Evolutionary conservation across 2,797 vertebrate genomes (phyloP).

Genomic region (Malurus splendens): DNA sequence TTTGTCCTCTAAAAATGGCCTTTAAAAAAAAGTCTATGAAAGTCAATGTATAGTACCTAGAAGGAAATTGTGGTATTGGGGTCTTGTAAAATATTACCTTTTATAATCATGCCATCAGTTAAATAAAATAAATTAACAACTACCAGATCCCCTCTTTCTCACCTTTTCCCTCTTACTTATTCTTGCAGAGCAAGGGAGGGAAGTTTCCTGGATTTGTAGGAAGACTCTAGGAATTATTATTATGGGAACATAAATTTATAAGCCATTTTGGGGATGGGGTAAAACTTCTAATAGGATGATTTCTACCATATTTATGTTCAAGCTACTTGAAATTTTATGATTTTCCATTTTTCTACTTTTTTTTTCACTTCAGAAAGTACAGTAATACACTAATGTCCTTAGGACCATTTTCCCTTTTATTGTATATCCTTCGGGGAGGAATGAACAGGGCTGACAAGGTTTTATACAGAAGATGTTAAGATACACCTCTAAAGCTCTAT

Average conservation of each 20-base stretch:
- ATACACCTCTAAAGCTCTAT: not conserved
- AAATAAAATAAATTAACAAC: not conserved
- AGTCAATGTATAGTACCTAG: not conserved
- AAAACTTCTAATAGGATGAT: not conserved
- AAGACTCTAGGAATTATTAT: not conserved
- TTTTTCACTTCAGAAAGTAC: not conserved
- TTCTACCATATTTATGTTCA: not conserved
- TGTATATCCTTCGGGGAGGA: not conserved
- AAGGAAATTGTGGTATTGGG: not conserved
- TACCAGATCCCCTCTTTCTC: not conserved
- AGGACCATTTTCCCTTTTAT: not conserved
- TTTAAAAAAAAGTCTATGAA: constrained; percentile 9
- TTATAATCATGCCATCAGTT: not conserved
- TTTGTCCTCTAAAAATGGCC: constrained; percentile 53
- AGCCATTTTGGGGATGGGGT: constrained; percentile 12
- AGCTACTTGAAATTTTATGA: not conserved
- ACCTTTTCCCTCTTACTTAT: not conserved
- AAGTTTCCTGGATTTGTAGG: not conserved
- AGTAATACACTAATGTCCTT: not conserved
- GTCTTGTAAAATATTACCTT: not conserved
- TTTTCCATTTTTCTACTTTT: not conserved
- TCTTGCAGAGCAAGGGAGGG: not conserved
- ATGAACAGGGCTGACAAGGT: not conserved
- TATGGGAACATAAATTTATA: not conserved
- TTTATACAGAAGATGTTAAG: not conserved